phyloP scores from a whole-genome alignment of 2,888 invertebrate species.

The Brachypterus glaber region DNA sequence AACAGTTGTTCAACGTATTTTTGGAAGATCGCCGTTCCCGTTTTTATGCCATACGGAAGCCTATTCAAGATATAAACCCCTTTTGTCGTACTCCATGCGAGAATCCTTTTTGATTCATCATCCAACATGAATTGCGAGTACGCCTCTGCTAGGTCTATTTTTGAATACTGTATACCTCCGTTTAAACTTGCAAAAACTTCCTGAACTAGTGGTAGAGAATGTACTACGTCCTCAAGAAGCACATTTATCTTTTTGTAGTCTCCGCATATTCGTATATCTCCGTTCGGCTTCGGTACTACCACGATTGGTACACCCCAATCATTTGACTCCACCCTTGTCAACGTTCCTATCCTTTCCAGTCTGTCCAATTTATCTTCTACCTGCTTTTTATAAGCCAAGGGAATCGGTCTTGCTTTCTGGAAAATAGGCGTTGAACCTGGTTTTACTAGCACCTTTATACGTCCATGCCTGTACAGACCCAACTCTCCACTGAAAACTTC shows the following conservation, averaged over 20 bases:
- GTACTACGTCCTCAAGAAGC: too few relatives aligned
- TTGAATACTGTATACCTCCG: too few relatives aligned
- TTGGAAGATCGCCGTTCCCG: background rate
- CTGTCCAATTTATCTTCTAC: background rate
- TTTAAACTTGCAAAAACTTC: too few relatives aligned
- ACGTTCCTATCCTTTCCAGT: background rate
- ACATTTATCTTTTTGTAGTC: background rate
- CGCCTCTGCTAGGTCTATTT: background rate
- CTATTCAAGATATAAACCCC: background rate
- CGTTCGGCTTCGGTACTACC: background rate
- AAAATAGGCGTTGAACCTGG: background rate
- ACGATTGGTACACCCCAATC: background rate
- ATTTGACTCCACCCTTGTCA: background rate
- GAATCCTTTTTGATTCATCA: background rate
- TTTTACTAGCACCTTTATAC: too few relatives aligned
- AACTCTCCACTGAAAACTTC: background rate
- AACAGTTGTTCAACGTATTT: background rate
- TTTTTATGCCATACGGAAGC: background rate
- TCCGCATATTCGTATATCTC: background rate
- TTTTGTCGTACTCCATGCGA: background rate
- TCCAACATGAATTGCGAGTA: background rate
- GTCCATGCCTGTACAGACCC: background rate
- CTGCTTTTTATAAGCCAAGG: too few relatives aligned
- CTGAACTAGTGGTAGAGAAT: too few relatives aligned
- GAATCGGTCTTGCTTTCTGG: background rate